These are phyloP conservation scores for Streblospio benedicti DNA, from an alignment of 1,140 invertebrate species.

Conservation along the genomic window DNA sequence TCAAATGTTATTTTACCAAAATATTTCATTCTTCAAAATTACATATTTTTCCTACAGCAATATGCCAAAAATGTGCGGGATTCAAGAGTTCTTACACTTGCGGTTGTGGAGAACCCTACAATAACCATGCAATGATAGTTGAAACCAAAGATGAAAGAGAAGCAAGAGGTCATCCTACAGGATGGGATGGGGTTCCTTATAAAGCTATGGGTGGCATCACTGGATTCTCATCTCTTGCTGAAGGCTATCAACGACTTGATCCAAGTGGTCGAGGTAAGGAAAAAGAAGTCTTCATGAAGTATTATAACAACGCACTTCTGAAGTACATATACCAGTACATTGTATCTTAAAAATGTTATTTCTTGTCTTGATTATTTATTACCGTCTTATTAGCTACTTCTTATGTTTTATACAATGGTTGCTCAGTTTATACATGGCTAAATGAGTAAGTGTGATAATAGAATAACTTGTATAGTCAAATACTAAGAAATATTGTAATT, in stretches of 20 bases:
- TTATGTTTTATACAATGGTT: neutral
- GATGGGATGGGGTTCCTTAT: constrained; percentile 40
- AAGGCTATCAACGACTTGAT: constrained; percentile 46
- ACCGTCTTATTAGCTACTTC: neutral
- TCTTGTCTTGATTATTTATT: neutral
- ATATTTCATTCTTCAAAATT: no score
- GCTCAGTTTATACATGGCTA: neutral
- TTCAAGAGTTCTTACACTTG: constrained; percentile 46
- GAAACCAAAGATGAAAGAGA: constrained; percentile 43
- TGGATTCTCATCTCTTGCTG: constrained; percentile 46
- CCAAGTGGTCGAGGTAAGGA: constrained; percentile 43
- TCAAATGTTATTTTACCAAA: no score
- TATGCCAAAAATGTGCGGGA: constrained; percentile 40
- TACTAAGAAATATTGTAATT: no score
- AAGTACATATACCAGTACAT: neutral
- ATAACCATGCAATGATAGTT: constrained; percentile 40
- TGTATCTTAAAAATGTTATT: neutral
- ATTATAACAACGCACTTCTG: neutral
- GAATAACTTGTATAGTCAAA: no score
- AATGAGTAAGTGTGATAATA: no score
- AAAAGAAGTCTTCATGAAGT: neutral
- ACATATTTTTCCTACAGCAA: constrained; percentile 21
- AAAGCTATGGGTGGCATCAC: constrained; percentile 48
- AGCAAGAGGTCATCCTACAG: constrained; percentile 43
- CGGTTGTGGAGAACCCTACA: constrained; percentile 38